A percentile compares a stretch with the other conserved stretches of the same genome.
Conservation (phyloP, 2,888 invertebrate species). For the Terebella lapidaria region DNA sequence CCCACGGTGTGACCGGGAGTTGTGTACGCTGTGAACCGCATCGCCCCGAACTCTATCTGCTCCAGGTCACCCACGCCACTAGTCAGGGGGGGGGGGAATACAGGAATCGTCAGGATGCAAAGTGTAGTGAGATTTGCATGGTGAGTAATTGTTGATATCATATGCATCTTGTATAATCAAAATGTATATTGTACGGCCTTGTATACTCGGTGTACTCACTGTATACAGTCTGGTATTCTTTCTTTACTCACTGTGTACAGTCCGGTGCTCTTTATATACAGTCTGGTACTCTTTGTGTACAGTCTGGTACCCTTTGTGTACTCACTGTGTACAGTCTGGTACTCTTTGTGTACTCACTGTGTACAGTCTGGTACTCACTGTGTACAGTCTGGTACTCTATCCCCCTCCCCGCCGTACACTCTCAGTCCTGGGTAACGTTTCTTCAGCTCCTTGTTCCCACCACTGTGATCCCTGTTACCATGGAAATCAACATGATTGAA, state of each 20-base stretch:
- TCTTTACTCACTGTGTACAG: no score
- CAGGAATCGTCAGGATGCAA: neutral
- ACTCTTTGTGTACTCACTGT: neutral
- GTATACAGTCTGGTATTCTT: no score
- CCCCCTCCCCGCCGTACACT: conserved; percentile 39
- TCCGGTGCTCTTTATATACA: no score
- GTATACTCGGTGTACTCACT: no score
- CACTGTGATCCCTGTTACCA: conserved; percentile 42
- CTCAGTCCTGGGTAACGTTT: conserved; percentile 31
- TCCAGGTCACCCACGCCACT: conserved; percentile 41
- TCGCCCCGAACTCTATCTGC: conserved; percentile 35
- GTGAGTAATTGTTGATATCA: no score
- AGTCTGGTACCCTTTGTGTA: no score
- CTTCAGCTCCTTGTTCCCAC: conserved; percentile 40
- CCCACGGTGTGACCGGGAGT: conserved; percentile 49
- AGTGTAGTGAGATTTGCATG: no score
- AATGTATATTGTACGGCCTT: no score
- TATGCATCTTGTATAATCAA: no score
- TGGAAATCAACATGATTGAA: no score
- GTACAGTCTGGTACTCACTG: conserved; percentile 24
- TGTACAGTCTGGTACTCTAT: conserved; percentile 41
- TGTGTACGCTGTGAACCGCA: conserved; percentile 34
- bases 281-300: no score
- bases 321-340: no score
- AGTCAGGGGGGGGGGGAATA: conserved; percentile 2